Evolutionary conservation across 2,797 vertebrate species (phyloP).

Genomic region (Erethizon dorsatum): DNA sequence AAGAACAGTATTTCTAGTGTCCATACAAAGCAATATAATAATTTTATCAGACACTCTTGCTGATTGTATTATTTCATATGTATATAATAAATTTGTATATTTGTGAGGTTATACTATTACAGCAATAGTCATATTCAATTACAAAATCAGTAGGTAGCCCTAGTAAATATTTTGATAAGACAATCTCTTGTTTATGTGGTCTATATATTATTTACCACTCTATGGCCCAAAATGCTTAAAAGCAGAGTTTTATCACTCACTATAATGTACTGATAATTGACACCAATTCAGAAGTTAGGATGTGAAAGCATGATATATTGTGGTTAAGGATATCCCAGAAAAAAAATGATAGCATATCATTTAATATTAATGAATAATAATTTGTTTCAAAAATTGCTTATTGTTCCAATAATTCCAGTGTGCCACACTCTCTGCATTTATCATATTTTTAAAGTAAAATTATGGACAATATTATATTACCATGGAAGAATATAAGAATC

Average conservation of each 20-base stretch:
- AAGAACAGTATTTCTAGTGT: not conserved
- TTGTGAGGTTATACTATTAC: not conserved
- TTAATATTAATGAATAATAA: conserved; percentile 12
- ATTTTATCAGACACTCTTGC: not conserved
- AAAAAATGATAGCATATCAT: not conserved
- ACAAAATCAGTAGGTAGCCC: not conserved
- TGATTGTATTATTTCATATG: not conserved
- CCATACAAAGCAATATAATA: not conserved
- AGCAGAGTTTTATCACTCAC: not conserved
- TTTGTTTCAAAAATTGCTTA: not conserved
- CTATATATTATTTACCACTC: not conserved
- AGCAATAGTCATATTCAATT: not conserved
- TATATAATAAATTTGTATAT: not conserved
- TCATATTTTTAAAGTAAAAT: not conserved
- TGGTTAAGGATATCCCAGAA: not conserved
- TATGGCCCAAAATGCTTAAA: not conserved
- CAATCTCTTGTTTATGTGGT: not conserved
- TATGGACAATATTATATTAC: not conserved
- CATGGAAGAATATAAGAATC: not conserved
- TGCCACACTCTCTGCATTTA: not conserved
- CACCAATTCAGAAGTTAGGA: not conserved
- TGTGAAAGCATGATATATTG: not conserved
- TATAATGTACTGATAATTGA: not conserved
- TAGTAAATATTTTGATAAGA: not conserved
- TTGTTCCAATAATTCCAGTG: not conserved